Evolutionary conservation across 2,888 invertebrate species (phyloP), one percentile per base, ranked within the genome.

Genomic region (Calameuta idolon): DNA sequence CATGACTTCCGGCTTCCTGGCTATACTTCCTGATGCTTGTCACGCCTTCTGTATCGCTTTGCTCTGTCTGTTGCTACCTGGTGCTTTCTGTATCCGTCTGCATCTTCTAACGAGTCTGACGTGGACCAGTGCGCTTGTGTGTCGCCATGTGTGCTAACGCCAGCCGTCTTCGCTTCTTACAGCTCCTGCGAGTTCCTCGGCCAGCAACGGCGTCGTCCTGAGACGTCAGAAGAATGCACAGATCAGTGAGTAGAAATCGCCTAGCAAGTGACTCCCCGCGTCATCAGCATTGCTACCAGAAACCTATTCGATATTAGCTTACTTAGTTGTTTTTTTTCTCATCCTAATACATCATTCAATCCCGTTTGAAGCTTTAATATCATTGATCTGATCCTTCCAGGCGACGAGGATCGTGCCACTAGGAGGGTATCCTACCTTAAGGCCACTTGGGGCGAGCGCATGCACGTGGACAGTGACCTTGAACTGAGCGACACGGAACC

Each of bases 371-470:
- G 23, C 9, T 55, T 55, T 9, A 9, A 15, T 23, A 9, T 23
- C 5, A 23, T 55, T 37, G 74, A 76, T 73, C 40, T 34, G 30
- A 75, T 80, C 79, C 77, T 92, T 90, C 82, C 91, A 94, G 94
- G 93, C 91, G 96, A 97, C 90, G 98, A 98, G 90, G 97, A 97
- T 88, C 95, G 97, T 83, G 95, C 96, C 34, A 96, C 96, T 92
- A 94, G 98, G 85, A 94, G 98, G 85, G 97, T 97, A 84, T 98
- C 98, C n/a, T 98, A 98, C 92, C 93, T 98, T 84, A 97, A 97
- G 92, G 98, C 98, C 73, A 98, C 98, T 12, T 97, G 96, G 94
- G 96, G 95, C 81, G 96, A 96, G 88, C 93, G 95, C 80, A 93
- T 95, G 92, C 95, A 95, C 87, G 92, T 95, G 83, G 96, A 96